These are phyloP conservation scores for Drosophila nasuta DNA, from an alignment of 1,140 invertebrate genomes.

Conservation along the genomic window DNA sequence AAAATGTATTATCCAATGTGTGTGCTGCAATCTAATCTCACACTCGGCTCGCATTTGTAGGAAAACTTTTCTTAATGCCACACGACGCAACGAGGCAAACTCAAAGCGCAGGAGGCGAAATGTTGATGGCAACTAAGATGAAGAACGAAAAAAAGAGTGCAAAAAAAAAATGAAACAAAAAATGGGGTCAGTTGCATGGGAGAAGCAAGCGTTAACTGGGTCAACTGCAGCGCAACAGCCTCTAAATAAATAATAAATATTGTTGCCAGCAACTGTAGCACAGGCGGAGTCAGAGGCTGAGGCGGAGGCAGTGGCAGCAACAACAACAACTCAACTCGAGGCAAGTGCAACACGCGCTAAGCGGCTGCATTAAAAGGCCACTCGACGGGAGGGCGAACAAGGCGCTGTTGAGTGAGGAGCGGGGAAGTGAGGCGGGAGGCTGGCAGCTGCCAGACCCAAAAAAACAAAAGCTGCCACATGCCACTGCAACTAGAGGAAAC, in stretches of 20 bases:
- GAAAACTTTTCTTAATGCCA: conserved; percentile 14
- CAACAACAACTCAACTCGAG: conserved; percentile 51
- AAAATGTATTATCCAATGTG: conserved; percentile 16
- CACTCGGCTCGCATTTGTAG: conserved; percentile 26
- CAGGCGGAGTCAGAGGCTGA: conserved; percentile 23
- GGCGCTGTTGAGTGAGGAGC: neutral
- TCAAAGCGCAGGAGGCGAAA: neutral
- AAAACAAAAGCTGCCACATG: conserved; percentile 44
- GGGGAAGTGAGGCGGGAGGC: neutral
- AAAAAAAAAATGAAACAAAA: neutral
- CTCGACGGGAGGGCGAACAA: conserved; percentile 44
- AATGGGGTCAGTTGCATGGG: conserved; percentile 62
- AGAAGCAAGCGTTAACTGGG: conserved; percentile 62
- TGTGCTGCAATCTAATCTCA: conserved; percentile 30
- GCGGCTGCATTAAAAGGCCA: conserved; percentile 75
- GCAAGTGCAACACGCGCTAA: conserved; percentile 72
- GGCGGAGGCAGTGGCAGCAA: conserved; percentile 19
- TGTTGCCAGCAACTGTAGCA: conserved; percentile 47
- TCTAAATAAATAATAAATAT: conserved; percentile 77
- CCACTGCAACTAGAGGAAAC: conserved; percentile 38
- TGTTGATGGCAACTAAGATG: neutral
- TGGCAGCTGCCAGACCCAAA: conserved; percentile 16
- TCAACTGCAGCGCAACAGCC: conserved; percentile 55
- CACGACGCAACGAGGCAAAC: conserved; percentile 1
- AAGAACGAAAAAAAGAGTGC: conserved; percentile 11